phyloP scores from a whole-genome alignment of 2,113 vertebrate species.

The Protobothrops mucrosquamatus region DNA sequence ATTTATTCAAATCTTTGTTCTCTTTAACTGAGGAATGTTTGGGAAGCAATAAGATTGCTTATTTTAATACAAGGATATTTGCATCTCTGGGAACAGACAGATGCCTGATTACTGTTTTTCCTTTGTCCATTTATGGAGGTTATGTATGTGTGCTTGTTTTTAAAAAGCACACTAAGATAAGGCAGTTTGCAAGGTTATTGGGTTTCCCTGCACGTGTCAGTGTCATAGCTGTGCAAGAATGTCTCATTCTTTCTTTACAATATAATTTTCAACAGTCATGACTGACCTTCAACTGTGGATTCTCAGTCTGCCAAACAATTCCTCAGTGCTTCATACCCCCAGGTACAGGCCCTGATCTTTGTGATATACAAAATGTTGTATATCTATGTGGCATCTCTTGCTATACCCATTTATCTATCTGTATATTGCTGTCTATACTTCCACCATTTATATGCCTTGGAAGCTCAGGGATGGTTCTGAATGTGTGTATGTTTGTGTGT shows the following conservation, averaged over 20 bases:
- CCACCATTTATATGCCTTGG: neutral
- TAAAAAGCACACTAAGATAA: neutral
- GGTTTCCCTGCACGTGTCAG: slow-evolving; percentile 24
- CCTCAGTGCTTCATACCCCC: neutral
- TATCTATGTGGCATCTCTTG: neutral
- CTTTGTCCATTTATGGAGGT: neutral
- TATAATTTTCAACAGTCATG: neutral
- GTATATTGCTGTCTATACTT: neutral
- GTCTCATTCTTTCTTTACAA: neutral
- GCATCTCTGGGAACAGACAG: neutral
- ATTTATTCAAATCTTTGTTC: neutral
- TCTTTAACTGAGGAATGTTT: neutral
- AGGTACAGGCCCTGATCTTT: neutral
- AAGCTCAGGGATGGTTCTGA: neutral
- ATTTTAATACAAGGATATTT: slow-evolving; percentile 5
- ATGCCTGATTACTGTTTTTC: neutral
- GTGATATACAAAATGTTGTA: neutral
- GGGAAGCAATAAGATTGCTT: neutral
- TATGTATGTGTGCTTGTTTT: neutral
- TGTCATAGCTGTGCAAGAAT: neutral
- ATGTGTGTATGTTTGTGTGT: neutral
- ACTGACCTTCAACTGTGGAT: neutral
- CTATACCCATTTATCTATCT: neutral
- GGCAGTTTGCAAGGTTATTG: slow-evolving; percentile 8
- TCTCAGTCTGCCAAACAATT: neutral